phyloP scores from a whole-genome alignment of 2,888 invertebrate species.

The Drosophila barbarae region DNA sequence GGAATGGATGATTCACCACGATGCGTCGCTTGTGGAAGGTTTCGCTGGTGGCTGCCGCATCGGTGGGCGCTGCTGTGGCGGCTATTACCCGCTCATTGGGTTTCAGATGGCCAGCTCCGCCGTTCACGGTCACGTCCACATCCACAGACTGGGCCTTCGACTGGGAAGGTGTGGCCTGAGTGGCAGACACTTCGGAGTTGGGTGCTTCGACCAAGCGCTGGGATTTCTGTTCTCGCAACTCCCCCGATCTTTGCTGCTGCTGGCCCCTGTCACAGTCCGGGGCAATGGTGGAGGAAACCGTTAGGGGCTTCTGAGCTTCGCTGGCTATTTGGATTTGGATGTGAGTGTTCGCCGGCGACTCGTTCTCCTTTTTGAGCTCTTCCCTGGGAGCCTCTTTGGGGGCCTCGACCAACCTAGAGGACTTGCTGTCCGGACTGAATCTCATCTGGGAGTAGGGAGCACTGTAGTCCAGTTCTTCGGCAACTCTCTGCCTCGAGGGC shows the following conservation, averaged over 20 bases:
- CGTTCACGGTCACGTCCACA: conserved; percentile 75
- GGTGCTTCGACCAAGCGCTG: conserved; percentile 80
- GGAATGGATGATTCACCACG: conserved; percentile 83
- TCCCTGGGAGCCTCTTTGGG: conserved; percentile 35
- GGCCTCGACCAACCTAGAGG: conserved; percentile 47
- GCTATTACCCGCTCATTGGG: conserved; percentile 82
- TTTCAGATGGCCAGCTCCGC: conserved; percentile 79
- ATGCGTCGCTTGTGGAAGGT: conserved; percentile 83
- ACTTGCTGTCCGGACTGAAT: conserved; percentile 54
- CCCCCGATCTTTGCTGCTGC: conserved; percentile 18
- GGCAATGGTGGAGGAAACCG: conserved; percentile 65
- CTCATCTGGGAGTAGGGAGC: conserved; percentile 76
- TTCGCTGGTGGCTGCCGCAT: conserved; percentile 81
- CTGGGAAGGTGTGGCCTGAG: conserved; percentile 52
- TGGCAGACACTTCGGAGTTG: conserved; percentile 38
- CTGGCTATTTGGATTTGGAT: conserved; percentile 72
- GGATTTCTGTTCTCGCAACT: conserved; percentile 79
- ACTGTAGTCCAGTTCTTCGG: conserved; percentile 71
- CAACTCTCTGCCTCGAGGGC: conserved; percentile 48
- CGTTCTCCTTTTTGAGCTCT: conserved; percentile 10
- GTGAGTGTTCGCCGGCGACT: conserved; percentile 53
- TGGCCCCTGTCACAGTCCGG: conserved; percentile 62
- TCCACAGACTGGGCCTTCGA: conserved; percentile 39
- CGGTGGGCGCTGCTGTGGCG: conserved; percentile 81
- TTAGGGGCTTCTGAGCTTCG: conserved; percentile 56